Conservation (phyloP, 2,888 invertebrate species). For the Myopa testacea region DNA sequence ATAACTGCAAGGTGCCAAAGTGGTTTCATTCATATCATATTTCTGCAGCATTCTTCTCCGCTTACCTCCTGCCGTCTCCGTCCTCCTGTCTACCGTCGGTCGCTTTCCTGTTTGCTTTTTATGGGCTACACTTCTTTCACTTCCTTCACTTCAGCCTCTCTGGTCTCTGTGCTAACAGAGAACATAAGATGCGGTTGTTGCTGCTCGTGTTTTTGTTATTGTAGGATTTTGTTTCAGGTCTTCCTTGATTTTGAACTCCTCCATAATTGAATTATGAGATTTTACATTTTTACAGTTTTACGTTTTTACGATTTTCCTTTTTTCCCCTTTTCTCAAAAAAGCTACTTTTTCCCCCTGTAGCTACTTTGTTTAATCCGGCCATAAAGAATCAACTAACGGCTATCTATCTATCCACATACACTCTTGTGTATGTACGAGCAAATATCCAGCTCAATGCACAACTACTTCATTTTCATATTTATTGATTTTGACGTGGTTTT, state of each 20-base stretch:
- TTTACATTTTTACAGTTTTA: slow-evolving; percentile 5
- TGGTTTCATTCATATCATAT: slow-evolving; percentile 45
- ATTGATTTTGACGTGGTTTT: background rate
- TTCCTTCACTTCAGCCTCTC: background rate
- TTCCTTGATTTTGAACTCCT: background rate
- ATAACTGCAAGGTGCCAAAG: slow-evolving; percentile 46
- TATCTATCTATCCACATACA: background rate
- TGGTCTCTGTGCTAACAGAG: background rate
- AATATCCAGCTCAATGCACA: background rate
- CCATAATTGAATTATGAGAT: slow-evolving; percentile 35
- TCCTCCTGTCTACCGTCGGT: background rate
- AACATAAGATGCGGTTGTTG: background rate
- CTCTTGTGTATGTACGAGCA: background rate
- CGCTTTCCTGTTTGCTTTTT: background rate
- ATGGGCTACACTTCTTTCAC: background rate
- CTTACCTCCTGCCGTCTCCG: background rate
- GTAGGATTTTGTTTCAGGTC: background rate
- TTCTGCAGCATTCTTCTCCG: background rate
- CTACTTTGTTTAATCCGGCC: background rate
- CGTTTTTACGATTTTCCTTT: background rate
- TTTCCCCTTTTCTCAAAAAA: background rate
- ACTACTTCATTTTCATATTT: background rate
- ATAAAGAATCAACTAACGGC: background rate
- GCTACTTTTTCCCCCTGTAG: background rate
- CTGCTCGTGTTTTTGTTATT: background rate